Percentiles rank a stretch among this genome's conserved stretches.
Evolutionary conservation across 2,888 invertebrate genomes (phyloP).

Genomic region (Biston stratarius): DNA sequence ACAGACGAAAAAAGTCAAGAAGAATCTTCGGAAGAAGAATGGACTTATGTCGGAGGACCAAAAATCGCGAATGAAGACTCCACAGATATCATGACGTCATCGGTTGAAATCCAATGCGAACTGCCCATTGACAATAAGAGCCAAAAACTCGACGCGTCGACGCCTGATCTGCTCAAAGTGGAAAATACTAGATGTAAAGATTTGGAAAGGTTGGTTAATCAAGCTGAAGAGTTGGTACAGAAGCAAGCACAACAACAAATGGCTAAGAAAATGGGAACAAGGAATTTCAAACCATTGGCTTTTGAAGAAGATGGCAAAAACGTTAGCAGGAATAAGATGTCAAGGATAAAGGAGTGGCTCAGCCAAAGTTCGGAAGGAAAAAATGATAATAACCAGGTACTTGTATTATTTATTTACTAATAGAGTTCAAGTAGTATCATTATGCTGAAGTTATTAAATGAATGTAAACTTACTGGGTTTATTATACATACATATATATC

Average conservation of each 20-base stretch:
- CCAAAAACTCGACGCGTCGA: conserved; percentile 72
- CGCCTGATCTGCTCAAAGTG: conserved; percentile 79
- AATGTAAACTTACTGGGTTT: background rate
- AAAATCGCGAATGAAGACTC: conserved; percentile 79
- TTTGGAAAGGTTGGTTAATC: conserved; percentile 91
- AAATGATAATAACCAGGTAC: conserved; percentile 76
- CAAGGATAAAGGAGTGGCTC: conserved; percentile 90
- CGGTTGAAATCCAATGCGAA: conserved; percentile 81
- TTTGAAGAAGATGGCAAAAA: conserved; percentile 82
- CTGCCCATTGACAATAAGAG: conserved; percentile 71
- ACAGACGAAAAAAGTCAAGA: conserved; percentile 80
- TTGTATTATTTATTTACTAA: conserved; percentile 20
- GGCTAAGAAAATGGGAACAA: conserved; percentile 79
- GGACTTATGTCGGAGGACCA: conserved; percentile 88
- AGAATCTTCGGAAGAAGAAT: conserved; percentile 85
- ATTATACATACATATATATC: background rate
- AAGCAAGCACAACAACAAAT: conserved; percentile 78
- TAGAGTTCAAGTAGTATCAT: background rate
- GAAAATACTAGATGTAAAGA: conserved; percentile 86
- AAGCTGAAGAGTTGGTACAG: conserved; percentile 92
- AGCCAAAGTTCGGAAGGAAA: conserved; percentile 83
- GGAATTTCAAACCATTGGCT: conserved; percentile 82
- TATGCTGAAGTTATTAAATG: background rate
- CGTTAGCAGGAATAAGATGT: conserved; percentile 86
- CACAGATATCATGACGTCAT: conserved; percentile 83